These are phyloP conservation scores for Chromobotia macracanthus DNA, from an alignment of 2,797 vertebrate species.

Conservation along the genomic window DNA sequence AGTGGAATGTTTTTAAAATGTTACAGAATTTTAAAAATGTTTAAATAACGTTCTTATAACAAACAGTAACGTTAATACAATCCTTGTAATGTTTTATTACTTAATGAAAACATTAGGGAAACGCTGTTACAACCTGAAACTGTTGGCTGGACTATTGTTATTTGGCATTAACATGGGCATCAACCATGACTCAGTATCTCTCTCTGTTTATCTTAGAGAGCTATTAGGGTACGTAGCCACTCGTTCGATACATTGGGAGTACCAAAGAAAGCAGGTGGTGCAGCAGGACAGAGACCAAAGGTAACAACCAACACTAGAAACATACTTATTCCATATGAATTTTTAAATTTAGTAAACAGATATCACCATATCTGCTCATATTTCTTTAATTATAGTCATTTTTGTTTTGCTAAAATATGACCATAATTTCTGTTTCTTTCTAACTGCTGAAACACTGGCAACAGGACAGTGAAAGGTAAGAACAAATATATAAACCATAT, in stretches of 20 bases:
- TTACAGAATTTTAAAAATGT: no score
- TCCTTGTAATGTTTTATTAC: no score
- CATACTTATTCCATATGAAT: neutral
- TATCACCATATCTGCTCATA: neutral
- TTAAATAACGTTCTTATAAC: no score
- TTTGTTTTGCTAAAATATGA: neutral
- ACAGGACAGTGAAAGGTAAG: constrained; percentile 51
- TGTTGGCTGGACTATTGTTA: no score
- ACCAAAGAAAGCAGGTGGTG: constrained; percentile 70
- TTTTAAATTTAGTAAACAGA: neutral
- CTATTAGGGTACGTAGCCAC: constrained; percentile 89
- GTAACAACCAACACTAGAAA: constrained; percentile 54
- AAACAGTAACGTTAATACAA: no score
- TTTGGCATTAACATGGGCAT: constrained; percentile 1
- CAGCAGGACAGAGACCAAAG: constrained; percentile 70
- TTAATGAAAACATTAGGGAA: no score
- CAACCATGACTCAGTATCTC: neutral
- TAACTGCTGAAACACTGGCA: constrained; percentile 10
- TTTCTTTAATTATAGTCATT: neutral
- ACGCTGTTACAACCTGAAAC: neutral
- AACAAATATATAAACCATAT: neutral
- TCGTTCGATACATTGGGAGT: constrained; percentile 86
- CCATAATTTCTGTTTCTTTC: neutral
- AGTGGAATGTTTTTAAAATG: no score
- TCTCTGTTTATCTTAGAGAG: constrained; percentile 77